Conservation (phyloP, 2,888 invertebrate genomes). For the Ditylenchus weischeri region DNA sequence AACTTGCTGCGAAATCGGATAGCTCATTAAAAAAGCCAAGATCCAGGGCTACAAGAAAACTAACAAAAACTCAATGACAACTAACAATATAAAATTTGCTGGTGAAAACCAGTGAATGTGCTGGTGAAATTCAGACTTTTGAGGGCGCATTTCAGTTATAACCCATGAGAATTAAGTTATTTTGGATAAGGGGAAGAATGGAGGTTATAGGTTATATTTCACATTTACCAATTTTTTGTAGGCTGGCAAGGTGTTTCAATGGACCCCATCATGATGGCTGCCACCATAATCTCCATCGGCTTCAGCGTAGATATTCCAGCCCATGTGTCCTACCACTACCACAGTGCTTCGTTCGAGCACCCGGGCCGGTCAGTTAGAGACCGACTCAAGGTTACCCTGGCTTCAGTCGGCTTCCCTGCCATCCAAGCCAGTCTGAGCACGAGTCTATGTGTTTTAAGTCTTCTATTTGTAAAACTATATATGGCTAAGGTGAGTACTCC, state of each 20-base stretch:
- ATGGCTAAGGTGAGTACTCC: slow-evolving; percentile 45
- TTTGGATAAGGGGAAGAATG: too few species aligned
- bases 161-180: too few species aligned
- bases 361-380: slow-evolving; percentile 17
- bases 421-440: slow-evolving; percentile 49
- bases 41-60: too few species aligned
- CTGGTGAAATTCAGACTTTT: too few species aligned
- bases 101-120: too few species aligned
- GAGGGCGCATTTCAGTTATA: too few species aligned
- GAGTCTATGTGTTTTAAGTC: slow-evolving; percentile 48
- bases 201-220: too few species aligned
- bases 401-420: slow-evolving; percentile 44
- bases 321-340: slow-evolving; percentile 48
- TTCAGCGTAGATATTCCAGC: slow-evolving; percentile 56
- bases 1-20: too few species aligned
- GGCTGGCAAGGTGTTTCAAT: slow-evolving; percentile 39
- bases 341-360: slow-evolving; percentile 21
- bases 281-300: slow-evolving; percentile 56
- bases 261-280: slow-evolving; percentile 57
- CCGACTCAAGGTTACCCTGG: slow-evolving; percentile 21
- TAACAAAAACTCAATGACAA: too few species aligned
- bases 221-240: too few species aligned
- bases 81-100: too few species aligned
- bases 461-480: slow-evolving; percentile 52
- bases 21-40: too few species aligned